Percentiles rank a stretch among this genome's conserved stretches.
Conservation (phyloP, 2,888 invertebrate genomes). For the Dioctria rufipes region DNA sequence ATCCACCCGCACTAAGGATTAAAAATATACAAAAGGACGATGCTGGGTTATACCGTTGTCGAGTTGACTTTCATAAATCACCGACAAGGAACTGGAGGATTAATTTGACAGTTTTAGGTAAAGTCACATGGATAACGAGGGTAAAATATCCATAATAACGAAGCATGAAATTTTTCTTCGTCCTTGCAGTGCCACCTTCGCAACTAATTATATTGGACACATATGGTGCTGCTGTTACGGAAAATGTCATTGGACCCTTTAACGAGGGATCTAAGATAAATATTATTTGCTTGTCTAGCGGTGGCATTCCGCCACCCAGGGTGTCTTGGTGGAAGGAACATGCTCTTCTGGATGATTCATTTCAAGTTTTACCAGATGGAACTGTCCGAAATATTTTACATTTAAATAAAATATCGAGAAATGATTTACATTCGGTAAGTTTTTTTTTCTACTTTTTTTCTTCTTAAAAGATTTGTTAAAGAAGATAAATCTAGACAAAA, state of each 20-base stretch:
- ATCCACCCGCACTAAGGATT: constrained; percentile 70
- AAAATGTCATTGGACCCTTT: constrained; percentile 82
- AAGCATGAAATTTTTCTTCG: no score
- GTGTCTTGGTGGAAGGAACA: constrained; percentile 83
- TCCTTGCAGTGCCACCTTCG: constrained; percentile 80
- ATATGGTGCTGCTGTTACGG: constrained; percentile 78
- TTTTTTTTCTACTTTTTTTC: not conserved
- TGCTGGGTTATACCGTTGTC: constrained; percentile 74
- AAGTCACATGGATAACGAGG: constrained; percentile 67
- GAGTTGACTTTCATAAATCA: constrained; percentile 90
- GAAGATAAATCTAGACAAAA: no score
- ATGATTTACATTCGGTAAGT: constrained; percentile 70
- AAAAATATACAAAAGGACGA: constrained; percentile 69
- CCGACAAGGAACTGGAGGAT: constrained; percentile 90
- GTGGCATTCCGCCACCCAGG: constrained; percentile 79
- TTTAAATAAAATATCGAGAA: constrained; percentile 68
- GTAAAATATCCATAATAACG: not conserved
- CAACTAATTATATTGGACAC: constrained; percentile 82
- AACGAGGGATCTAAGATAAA: constrained; percentile 84
- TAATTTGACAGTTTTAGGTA: constrained; percentile 90
- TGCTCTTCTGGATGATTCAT: constrained; percentile 77
- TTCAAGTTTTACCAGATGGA: constrained; percentile 70
- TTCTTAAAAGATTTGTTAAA: no score
- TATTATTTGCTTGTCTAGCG: constrained; percentile 83
- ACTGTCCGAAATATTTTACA: constrained; percentile 70